Evolutionary conservation across 2,888 invertebrate species (phyloP).

Genomic region (Lydus trimaculatus): DNA sequence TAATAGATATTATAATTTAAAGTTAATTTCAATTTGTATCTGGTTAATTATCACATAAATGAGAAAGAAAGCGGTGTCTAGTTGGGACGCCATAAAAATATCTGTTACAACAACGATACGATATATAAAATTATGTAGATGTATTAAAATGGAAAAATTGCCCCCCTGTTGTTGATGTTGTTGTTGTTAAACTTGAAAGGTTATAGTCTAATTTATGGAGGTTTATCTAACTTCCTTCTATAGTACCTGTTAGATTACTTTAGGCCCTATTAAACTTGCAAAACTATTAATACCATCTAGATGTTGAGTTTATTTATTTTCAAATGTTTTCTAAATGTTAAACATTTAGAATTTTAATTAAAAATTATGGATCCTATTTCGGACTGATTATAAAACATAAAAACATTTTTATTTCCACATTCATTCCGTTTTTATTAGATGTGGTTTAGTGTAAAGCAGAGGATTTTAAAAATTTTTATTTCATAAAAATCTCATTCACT

Average conservation of each 20-base stretch:
- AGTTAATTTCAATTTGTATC: conserved; percentile 54
- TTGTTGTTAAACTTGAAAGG: conserved; percentile 38
- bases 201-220: conserved; percentile 50
- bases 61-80: conserved; percentile 39
- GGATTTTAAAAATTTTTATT: no score
- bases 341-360: conserved; percentile 20
- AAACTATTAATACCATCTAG: conserved; percentile 24
- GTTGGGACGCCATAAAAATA: conserved; percentile 45
- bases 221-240: conserved; percentile 46
- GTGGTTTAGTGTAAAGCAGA: no score
- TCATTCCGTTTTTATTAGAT: no score
- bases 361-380: conserved; percentile 3
- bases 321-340: background rate
- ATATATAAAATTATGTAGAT: conserved; percentile 50
- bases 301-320: conserved; percentile 3
- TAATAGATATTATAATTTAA: conserved; percentile 37
- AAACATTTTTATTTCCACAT: conserved; percentile 15
- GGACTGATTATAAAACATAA: background rate
- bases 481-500: background rate
- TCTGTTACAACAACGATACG: conserved; percentile 36
- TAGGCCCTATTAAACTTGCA: conserved; percentile 30
- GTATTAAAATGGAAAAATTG: conserved; percentile 51
- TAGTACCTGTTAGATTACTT: conserved; percentile 44
- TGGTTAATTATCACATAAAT: conserved; percentile 54
- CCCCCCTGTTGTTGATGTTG: conserved; percentile 38